Evolutionary conservation across 2,113 vertebrate genomes (phyloP).

Genomic region (Sisor rabdophorus): DNA sequence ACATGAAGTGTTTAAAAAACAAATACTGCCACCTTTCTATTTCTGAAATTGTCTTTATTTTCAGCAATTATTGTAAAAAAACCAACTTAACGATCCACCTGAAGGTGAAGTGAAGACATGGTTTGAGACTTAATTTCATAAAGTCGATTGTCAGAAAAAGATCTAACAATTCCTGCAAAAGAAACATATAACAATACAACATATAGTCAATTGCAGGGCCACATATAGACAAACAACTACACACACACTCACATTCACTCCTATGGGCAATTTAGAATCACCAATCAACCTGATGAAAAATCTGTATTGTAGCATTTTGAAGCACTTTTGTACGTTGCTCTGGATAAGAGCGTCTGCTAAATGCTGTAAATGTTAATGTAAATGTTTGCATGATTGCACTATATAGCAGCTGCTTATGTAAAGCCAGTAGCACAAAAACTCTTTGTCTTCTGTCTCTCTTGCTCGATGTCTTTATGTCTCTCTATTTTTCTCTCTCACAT

Average conservation of each 20-base stretch:
- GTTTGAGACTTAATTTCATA: background rate
- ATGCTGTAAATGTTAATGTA: too few relatives aligned
- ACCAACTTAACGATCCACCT: background rate
- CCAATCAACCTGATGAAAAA: too few relatives aligned
- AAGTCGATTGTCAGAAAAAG: background rate
- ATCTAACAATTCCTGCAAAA: background rate
- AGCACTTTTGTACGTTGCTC: too few relatives aligned
- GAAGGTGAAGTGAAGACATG: background rate
- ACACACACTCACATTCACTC: too few relatives aligned
- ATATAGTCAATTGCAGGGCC: too few relatives aligned
- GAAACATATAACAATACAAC: too few relatives aligned
- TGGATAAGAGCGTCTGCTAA: too few relatives aligned
- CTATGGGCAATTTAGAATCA: too few relatives aligned
- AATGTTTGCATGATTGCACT: constrained; percentile 9
- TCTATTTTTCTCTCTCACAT: background rate
- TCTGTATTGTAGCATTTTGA: too few relatives aligned
- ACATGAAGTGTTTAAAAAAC: background rate
- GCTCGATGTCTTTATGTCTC: too few relatives aligned
- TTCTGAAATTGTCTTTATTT: background rate
- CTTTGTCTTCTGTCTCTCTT: background rate
- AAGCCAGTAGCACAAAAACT: background rate
- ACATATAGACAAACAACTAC: too few relatives aligned
- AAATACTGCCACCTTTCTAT: background rate
- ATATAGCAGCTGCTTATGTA: constrained; percentile 3
- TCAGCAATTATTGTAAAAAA: background rate